phyloP scores from a whole-genome alignment of 2,797 vertebrate genomes.

The Brachyalestes nurse region DNA sequence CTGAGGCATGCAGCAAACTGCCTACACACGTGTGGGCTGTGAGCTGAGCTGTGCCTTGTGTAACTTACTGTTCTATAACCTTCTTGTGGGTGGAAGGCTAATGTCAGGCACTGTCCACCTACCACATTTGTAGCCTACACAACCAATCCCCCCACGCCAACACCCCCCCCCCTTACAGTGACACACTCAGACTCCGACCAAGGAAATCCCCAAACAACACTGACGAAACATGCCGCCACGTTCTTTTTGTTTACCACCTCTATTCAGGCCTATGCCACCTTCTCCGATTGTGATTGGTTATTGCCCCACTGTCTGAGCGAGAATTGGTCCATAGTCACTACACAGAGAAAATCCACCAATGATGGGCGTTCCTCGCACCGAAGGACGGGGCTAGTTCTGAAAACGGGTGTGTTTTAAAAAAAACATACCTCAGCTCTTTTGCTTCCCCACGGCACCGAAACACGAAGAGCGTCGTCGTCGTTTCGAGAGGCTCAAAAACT shows the following conservation, averaged over 20 bases:
- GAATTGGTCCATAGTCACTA: background rate
- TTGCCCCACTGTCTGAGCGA: background rate
- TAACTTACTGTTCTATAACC: background rate
- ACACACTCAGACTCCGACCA: conserved; percentile 65
- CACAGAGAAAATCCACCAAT: background rate
- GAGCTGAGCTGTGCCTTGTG: conserved; percentile 1
- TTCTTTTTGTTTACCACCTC: background rate
- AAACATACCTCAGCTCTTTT: background rate
- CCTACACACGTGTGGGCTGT: conserved; percentile 16
- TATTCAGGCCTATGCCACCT: background rate
- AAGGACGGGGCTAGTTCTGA: background rate
- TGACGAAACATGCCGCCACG: conserved; percentile 49
- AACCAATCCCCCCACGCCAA: background rate
- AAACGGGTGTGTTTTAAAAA: background rate
- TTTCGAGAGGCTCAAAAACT: background rate
- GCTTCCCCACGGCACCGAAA: background rate
- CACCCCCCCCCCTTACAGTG: conserved; percentile 38
- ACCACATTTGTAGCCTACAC: conserved; percentile 10
- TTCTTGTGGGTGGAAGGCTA: background rate
- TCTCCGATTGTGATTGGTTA: background rate
- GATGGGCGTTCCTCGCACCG: background rate
- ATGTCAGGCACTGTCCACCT: conserved; percentile 18
- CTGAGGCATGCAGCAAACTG: conserved; percentile 5
- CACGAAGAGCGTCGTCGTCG: background rate
- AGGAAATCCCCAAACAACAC: conserved; percentile 76